Conservation (phyloP, 2,797 vertebrate species). For the Acipenser transmontanus region DNA sequence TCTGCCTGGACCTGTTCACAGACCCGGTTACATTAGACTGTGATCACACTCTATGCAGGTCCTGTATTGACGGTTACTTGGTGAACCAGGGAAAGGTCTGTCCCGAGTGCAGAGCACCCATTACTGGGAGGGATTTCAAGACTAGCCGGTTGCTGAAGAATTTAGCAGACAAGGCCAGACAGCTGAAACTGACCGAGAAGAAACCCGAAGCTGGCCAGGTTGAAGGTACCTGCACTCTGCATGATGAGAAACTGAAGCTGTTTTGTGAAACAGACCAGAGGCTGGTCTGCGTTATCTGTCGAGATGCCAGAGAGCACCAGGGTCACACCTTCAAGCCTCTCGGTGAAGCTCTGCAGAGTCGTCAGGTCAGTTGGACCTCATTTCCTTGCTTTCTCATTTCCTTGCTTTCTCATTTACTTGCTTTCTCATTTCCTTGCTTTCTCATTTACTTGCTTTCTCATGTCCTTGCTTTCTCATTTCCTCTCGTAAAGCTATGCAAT, state of each 20-base stretch:
- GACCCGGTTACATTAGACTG: constrained; percentile 30
- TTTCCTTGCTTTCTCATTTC: no score
- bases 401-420: neutral
- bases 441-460: no score
- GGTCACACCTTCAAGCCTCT: constrained; percentile 40
- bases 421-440: neutral
- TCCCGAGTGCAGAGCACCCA: constrained; percentile 23
- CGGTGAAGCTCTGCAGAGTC: constrained; percentile 29
- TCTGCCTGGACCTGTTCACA: constrained; percentile 20
- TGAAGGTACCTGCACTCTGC: constrained; percentile 3
- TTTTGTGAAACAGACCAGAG: constrained; percentile 42
- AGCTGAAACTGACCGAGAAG: neutral
- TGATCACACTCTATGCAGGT: constrained; percentile 24
- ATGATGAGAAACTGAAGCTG: constrained; percentile 43
- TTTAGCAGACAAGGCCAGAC: constrained; percentile 15
- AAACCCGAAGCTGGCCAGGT: neutral
- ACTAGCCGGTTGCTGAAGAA: constrained; percentile 24
- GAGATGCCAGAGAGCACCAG: constrained; percentile 36
- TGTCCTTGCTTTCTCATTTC: neutral
- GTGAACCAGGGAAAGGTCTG: constrained; percentile 3
- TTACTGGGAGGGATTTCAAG: constrained; percentile 15
- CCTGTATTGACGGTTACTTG: constrained; percentile 18
- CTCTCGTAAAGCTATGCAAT: neutral
- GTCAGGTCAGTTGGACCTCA: constrained; percentile 26
- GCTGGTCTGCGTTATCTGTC: constrained; percentile 43